Base-by-base conservation (phyloP, 2,888 invertebrate genomes). In the Horisme vitalbata region DNA sequence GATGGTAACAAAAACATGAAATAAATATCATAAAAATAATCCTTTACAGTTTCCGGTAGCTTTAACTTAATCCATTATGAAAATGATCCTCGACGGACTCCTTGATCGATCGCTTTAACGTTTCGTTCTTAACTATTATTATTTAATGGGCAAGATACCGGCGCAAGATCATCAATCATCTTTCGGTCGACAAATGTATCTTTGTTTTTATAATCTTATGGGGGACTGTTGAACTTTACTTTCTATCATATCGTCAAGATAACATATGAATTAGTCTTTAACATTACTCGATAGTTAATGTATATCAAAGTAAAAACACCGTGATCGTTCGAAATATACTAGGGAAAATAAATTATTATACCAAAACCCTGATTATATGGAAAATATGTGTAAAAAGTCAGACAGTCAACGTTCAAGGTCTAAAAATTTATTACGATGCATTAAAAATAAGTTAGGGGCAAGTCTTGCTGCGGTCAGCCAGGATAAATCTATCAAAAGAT, bases 401-500 rank as follows among this genome's bases (percentile, higher is more conserved):
- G 55, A 59, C 65, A 66, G 67, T 65, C 64, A n/a, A n/a, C n/a
- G 62, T 64, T 68, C 65, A 68, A 69, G 76, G 71, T 68, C 68
- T 74, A 75, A 79, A 54, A 82, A 84, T 83, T 80, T 85, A 87
- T 84, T 72, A 79, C 82, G 71, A 71, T 64, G 75, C 78, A 79
- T 86, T 84, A 79, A 83, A 84, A 83, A 86, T 87, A 80, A 84
- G 73, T 79, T 81, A 71, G 78, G 73, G 79, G 76, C 77, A 72
- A 76, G 71, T 79, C 80, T 84, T 84, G 85, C 87, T 83, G 82
- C 84, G 86, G 86, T 83, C 84, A 85, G 74, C 83, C 81, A 79
- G 87, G 87, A 89, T 88, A 87, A 87, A 88, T 89, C 87, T 88
- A 89, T 88, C 88, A 89, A 85, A 87, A 88, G 88, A 89, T 87